Evolutionary conservation across 2,888 invertebrate species (phyloP).

Genomic region (Argyresthia goedartella): DNA sequence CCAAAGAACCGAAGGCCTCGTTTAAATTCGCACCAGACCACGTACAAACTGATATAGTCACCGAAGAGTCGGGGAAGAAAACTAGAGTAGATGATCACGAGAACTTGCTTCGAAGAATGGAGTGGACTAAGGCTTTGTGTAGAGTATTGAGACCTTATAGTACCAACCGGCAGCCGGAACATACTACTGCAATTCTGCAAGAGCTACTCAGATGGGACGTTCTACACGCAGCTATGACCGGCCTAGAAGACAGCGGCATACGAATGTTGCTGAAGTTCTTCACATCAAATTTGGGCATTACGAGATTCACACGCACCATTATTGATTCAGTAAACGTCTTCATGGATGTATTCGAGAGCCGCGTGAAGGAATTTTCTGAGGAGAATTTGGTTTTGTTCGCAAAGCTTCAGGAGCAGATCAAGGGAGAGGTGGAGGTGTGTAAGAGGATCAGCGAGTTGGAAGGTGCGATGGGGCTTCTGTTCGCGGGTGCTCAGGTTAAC

Average conservation of each 20-base stretch:
- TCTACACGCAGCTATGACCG: conserved; percentile 80
- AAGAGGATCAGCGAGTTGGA: conserved; percentile 75
- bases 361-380: conserved; percentile 73
- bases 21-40: conserved; percentile 70
- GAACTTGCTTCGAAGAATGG: conserved; percentile 80
- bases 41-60: conserved; percentile 56
- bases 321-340: conserved; percentile 81
- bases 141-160: conserved; percentile 73
- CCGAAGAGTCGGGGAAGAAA: conserved; percentile 45
- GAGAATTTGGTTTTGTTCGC: conserved; percentile 73
- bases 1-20: conserved; percentile 37
- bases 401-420: conserved; percentile 71
- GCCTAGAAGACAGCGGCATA: conserved; percentile 77
- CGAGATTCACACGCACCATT: conserved; percentile 80
- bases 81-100: conserved; percentile 73
- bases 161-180: conserved; percentile 77
- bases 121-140: conserved; percentile 85
- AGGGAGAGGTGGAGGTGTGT: conserved; percentile 77
- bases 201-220: conserved; percentile 89
- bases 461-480: conserved; percentile 77
- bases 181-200: conserved; percentile 84
- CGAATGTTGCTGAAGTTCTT: conserved; percentile 80
- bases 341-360: conserved; percentile 80
- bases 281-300: conserved; percentile 78
- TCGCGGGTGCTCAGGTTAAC: conserved; percentile 71